A percentile compares a stretch with the other conserved stretches of the same genome.
These are phyloP conservation scores for Pardosa pseudoannulata DNA, from an alignment of 2,888 invertebrate genomes.

Conservation along the genomic window DNA sequence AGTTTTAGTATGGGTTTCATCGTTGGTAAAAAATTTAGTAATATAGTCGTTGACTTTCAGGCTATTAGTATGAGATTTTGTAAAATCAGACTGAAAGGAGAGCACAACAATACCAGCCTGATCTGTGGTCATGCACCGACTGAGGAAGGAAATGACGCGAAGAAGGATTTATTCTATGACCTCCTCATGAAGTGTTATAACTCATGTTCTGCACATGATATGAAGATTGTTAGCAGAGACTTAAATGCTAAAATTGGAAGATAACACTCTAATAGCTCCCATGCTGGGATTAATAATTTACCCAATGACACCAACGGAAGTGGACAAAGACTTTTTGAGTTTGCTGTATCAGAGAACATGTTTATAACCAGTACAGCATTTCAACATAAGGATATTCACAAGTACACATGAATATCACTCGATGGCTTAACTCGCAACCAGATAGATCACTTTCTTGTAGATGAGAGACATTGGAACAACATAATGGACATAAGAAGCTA, in stretches of 20 bases:
- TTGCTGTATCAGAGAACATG: conserved; percentile 13
- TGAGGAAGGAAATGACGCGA: no score
- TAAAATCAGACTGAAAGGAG: no score
- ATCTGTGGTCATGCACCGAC: no score
- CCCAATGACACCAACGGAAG: not conserved
- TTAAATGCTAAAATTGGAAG: conserved; percentile 14
- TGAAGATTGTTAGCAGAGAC: conserved; percentile 3
- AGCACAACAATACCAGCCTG: no score
- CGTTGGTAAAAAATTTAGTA: no score
- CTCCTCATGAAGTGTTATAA: no score
- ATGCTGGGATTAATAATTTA: not conserved
- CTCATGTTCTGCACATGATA: not conserved
- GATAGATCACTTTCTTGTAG: conserved; percentile 23
- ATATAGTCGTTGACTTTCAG: no score
- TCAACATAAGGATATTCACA: conserved; percentile 10
- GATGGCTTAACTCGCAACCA: not conserved
- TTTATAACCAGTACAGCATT: conserved; percentile 20
- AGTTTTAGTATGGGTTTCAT: no score
- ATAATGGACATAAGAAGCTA: conserved; percentile 12
- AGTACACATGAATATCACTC: conserved; percentile 14
- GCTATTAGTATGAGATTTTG: no score
- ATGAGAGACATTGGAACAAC: conserved; percentile 1
- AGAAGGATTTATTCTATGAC: no score
- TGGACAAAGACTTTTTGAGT: conserved; percentile 21
- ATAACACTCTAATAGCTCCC: no score